Conservation (phyloP, 2,797 vertebrate genomes). For the Phylloscopus collybita region DNA sequence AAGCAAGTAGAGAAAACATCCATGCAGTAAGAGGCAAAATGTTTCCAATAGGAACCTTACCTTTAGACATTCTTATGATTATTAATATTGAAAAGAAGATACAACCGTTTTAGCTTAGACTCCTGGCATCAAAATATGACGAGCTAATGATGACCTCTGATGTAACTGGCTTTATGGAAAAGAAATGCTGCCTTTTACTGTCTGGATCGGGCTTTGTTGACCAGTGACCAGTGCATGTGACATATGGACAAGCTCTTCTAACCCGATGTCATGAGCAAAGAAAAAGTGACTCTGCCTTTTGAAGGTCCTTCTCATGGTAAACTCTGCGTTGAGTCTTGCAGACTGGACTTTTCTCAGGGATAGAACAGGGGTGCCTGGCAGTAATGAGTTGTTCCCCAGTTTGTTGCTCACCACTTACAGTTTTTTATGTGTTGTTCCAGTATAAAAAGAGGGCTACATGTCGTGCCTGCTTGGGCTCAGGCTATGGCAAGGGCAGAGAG, state of each 20-base stretch:
- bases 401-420: not conserved
- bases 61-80: not conserved
- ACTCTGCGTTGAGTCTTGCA: fast-evolving
- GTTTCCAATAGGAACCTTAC: not conserved
- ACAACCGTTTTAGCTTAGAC: not conserved
- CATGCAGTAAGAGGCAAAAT: not conserved
- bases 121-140: not conserved
- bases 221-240: not conserved
- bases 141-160: not conserved
- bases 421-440: not conserved
- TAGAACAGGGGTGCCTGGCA: not conserved
- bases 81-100: not conserved
- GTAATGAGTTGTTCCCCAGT: not conserved
- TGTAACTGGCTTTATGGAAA: not conserved
- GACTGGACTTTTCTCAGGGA: not conserved
- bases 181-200: not conserved
- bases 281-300: not conserved
- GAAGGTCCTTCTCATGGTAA: not conserved
- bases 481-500: not conserved
- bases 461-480: fast-evolving
- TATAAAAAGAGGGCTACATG: fast-evolving
- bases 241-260: not conserved
- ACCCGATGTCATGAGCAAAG: not conserved
- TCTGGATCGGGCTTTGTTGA: not conserved
- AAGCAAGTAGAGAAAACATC: not conserved